Percentiles rank a stretch among this genome's conserved stretches.
These are phyloP conservation scores for Lagodon rhomboides DNA, from an alignment of 2,797 vertebrate genomes.

Conservation along the genomic window DNA sequence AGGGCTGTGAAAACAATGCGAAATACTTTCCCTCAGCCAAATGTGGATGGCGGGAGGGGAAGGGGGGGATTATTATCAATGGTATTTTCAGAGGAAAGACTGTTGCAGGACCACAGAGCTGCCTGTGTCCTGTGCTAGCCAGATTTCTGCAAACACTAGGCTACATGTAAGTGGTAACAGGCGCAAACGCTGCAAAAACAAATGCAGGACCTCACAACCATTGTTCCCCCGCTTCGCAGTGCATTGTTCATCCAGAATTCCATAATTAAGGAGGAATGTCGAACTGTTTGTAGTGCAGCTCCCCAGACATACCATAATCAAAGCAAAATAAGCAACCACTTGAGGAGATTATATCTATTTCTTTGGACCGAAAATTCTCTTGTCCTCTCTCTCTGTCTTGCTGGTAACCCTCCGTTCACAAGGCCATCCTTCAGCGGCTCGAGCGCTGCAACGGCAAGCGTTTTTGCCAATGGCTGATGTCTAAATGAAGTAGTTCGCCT, in stretches of 20 bases:
- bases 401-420: conserved; percentile 61
- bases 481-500: conserved; percentile 61
- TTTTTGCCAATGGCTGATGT: conserved; percentile 76
- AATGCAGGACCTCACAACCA: conserved; percentile 78
- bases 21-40: conserved; percentile 63
- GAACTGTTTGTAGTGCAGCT: conserved; percentile 80
- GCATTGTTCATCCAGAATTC: conserved; percentile 82
- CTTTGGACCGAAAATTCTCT: conserved; percentile 51
- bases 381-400: conserved; percentile 48
- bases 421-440: conserved; percentile 69
- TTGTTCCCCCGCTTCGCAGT: conserved; percentile 74
- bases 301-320: conserved; percentile 82
- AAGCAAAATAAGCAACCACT: conserved; percentile 85
- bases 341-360: conserved; percentile 73
- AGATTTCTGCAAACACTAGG: conserved; percentile 73
- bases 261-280: conserved; percentile 87
- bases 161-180: conserved; percentile 81
- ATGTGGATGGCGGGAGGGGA: conserved; percentile 36
- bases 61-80: conserved; percentile 63
- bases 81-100: conserved; percentile 72
- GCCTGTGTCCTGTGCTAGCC: conserved; percentile 65
- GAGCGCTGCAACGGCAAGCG: conserved; percentile 47
- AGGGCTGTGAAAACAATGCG: conserved; percentile 68
- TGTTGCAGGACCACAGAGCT: conserved; percentile 58
- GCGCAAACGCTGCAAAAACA: conserved; percentile 80